A percentile compares a stretch with the other conserved stretches of the same genome.
phyloP scores from a whole-genome alignment of 2,113 vertebrate genomes.

The Trichomycterus rosablanca region DNA sequence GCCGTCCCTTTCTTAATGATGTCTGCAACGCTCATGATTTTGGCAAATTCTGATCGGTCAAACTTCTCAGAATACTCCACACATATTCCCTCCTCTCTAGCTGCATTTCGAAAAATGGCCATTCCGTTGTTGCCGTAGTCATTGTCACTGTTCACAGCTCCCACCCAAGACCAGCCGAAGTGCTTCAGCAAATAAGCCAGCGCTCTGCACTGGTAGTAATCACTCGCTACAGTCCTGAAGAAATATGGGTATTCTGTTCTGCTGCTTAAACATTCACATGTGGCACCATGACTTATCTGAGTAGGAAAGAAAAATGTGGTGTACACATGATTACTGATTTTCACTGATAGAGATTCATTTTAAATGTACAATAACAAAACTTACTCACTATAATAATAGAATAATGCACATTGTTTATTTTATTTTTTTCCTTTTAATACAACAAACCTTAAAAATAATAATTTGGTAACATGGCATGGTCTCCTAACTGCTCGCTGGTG shows the following conservation, averaged over 20 bases:
- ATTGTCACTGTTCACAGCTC: slow-evolving; percentile 63
- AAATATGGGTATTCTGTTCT: slow-evolving; percentile 61
- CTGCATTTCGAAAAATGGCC: slow-evolving; percentile 60
- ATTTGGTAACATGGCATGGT: too few relatives aligned
- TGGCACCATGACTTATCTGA: slow-evolving; percentile 67
- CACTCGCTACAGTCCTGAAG: slow-evolving; percentile 68
- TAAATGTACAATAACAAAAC: too few relatives aligned
- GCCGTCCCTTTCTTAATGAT: slow-evolving; percentile 59
- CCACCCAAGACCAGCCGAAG: slow-evolving; percentile 71
- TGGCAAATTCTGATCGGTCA: slow-evolving; percentile 53
- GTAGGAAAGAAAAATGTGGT: slow-evolving; percentile 17
- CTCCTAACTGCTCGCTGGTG: too few relatives aligned
- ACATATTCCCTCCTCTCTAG: slow-evolving; percentile 61
- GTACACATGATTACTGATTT: too few relatives aligned
- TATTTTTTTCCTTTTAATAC: too few relatives aligned
- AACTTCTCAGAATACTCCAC: slow-evolving; percentile 65
- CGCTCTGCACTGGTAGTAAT: slow-evolving; percentile 59
- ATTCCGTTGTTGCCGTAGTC: slow-evolving; percentile 71
- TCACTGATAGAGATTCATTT: too few relatives aligned
- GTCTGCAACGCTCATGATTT: slow-evolving; percentile 58
- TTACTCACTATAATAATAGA: too few relatives aligned
- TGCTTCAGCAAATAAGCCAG: slow-evolving; percentile 62
- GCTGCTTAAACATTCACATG: slow-evolving; percentile 66
- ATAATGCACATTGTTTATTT: too few relatives aligned
- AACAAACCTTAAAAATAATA: too few relatives aligned